A percentile compares a stretch with the other conserved stretches of the same genome.
These are phyloP conservation scores for Philypnodon macrostomus DNA, from an alignment of 2,797 vertebrate genomes.

Conservation along the genomic window DNA sequence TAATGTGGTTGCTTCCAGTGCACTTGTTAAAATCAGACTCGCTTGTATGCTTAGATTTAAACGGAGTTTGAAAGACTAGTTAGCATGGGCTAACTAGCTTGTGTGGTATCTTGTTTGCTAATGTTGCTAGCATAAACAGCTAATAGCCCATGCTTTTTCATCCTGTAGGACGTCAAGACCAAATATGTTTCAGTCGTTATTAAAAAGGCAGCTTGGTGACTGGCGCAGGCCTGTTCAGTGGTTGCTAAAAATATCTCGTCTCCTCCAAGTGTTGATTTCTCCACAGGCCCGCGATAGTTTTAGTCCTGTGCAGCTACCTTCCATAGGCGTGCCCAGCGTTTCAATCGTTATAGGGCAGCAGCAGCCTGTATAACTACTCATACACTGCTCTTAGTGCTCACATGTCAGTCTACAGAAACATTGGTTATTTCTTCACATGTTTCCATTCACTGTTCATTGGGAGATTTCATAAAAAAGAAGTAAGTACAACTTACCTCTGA, in stretches of 20 bases:
- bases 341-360: slow-evolving; percentile 15
- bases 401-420: slow-evolving; percentile 9
- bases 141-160: slow-evolving; percentile 8
- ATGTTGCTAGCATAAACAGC: slow-evolving; percentile 13
- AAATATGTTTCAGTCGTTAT: slow-evolving; percentile 15
- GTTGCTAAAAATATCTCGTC: slow-evolving; percentile 63
- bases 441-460: slow-evolving; percentile 46
- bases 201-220: slow-evolving; percentile 2
- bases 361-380: slow-evolving; percentile 26
- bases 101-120: slow-evolving; percentile 41
- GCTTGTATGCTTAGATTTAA: background rate
- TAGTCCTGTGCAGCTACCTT: slow-evolving; percentile 38
- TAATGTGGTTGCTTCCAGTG: background rate
- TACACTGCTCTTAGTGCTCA: background rate
- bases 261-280: slow-evolving; percentile 42
- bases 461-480: slow-evolving; percentile 9
- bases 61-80: slow-evolving; percentile 15
- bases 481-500: slow-evolving; percentile 70
- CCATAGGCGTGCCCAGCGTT: slow-evolving; percentile 74
- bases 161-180: slow-evolving; percentile 12
- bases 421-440: slow-evolving; percentile 27
- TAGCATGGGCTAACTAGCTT: slow-evolving; percentile 43
- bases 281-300: slow-evolving; percentile 55
- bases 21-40: background rate
- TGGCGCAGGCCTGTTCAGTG: slow-evolving; percentile 15